Percentiles rank a stretch among this genome's conserved stretches.
These are phyloP conservation scores for Sinopyrophorus schimmeli DNA, from an alignment of 2,888 invertebrate genomes.

Conservation along the genomic window DNA sequence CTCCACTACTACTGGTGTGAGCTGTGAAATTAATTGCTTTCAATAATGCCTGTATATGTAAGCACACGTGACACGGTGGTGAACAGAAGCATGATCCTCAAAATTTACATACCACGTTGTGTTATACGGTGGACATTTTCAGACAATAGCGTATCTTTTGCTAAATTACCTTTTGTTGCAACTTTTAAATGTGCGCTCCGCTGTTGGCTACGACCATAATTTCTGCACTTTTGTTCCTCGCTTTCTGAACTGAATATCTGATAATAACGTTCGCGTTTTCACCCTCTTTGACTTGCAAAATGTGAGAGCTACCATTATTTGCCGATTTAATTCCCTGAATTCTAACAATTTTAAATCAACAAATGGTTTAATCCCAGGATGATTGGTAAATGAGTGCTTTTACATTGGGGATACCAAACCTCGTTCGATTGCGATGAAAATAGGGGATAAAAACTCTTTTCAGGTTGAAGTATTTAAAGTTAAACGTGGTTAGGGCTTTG, in stretches of 20 bases:
- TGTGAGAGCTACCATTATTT: slow-evolving; percentile 14
- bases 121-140: slow-evolving; percentile 16
- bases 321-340: slow-evolving; percentile 13
- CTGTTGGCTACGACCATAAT: slow-evolving; percentile 38
- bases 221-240: slow-evolving; percentile 37
- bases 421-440: slow-evolving; percentile 20
- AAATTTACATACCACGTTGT: slow-evolving; percentile 30
- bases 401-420: slow-evolving; percentile 23
- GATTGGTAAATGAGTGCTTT: slow-evolving; percentile 12
- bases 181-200: slow-evolving; percentile 37
- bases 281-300: slow-evolving; percentile 15
- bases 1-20: slow-evolving; percentile 14
- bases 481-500: slow-evolving; percentile 27
- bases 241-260: slow-evolving; percentile 36
- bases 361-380: slow-evolving; percentile 17
- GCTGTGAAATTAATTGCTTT: slow-evolving; percentile 33
- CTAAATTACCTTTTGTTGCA: slow-evolving; percentile 39
- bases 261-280: slow-evolving; percentile 35
- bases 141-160: slow-evolving; percentile 20
- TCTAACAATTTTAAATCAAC: slow-evolving; percentile 16
- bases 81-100: slow-evolving; percentile 24
- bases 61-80: slow-evolving; percentile 28
- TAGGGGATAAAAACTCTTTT: slow-evolving; percentile 26
- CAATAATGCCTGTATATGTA: slow-evolving; percentile 33
- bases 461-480: slow-evolving; percentile 30